Evolutionary conservation across 2,113 vertebrate species (phyloP), one percentile per base, ranked within the genome.

Genomic region (Ciconia boyciana): DNA sequence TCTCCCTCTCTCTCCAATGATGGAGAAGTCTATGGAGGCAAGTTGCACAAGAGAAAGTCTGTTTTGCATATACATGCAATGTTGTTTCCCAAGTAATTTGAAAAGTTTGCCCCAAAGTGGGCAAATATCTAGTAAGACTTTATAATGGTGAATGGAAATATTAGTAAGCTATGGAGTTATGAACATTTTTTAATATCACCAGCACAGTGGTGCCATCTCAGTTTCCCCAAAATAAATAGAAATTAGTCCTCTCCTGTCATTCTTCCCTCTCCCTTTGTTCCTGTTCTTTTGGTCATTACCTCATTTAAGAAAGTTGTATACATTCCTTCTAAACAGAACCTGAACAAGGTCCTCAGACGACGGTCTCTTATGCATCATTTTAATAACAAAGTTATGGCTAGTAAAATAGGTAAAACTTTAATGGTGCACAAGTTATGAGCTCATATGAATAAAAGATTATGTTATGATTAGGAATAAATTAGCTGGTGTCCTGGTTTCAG

Each of bases 401-500:
- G 1, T 57, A 25, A 78, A 85, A 70, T 20, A 57, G 9, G 3
- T 52, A 9, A 43, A 25, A 31, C 4, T 22, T 39, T 43, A 48
- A 60, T 39, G n/a, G 39, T 13, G 7, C 3, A 51, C 0, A 2
- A 34, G 6, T n/a, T 72, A 22, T 43, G 2, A 75, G 9, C 3
- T 58, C 7, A 24, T 62, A 70, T 17, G 4, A 78, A 61, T 74
- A 51, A 79, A 82, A 70, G 1, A 61, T 46, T 51, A 39, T 66
- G 76, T 54, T 36, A 52, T 65, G 7, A 65, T 74, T 70, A 74
- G 11, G 13, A 65, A 92, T 64, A 81, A 69, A 88, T 52, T 57
- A 39, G 39, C 39, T 39, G 39, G 39, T 39, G 39, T 39, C 39
- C 39, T 39, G 39, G 39, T 39, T 39, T 39, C 39, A 39, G 39